A percentile compares a stretch with the other conserved stretches of the same genome.
phyloP scores from a whole-genome alignment of 2,113 vertebrate genomes.

The Apodemus sylvaticus region DNA sequence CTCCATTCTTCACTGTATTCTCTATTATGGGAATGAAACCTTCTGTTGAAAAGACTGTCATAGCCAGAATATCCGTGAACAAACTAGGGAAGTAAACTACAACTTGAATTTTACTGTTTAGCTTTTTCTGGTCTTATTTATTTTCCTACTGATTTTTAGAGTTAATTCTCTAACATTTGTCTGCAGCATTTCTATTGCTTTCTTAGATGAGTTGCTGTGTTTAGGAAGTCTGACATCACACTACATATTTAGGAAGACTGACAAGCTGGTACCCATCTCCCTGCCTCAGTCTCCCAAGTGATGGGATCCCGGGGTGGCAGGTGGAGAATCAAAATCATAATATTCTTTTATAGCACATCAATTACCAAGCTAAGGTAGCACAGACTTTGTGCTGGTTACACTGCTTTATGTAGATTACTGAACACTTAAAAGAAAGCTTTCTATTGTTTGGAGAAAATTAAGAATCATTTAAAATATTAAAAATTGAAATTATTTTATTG shows the following conservation, averaged over 20 bases:
- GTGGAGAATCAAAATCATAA: not conserved
- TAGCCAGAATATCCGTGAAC: not conserved
- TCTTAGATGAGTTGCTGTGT: not conserved
- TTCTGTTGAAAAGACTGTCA: not conserved
- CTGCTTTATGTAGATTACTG: slow-evolving; percentile 12
- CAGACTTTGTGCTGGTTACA: not conserved
- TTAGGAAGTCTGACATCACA: not conserved
- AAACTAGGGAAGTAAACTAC: no score
- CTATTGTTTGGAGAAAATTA: not conserved
- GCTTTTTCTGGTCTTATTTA: not conserved
- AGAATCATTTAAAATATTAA: slow-evolving; percentile 30
- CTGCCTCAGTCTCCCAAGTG: not conserved
- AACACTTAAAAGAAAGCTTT: not conserved
- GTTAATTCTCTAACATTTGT: not conserved
- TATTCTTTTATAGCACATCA: not conserved
- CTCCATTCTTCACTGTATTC: not conserved
- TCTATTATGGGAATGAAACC: not conserved
- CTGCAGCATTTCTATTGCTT: not conserved
- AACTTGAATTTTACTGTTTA: not conserved
- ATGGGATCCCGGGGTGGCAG: not conserved
- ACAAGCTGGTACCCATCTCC: not conserved
- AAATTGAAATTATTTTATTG: not conserved
- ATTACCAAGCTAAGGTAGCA: not conserved
- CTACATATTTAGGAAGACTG: not conserved
- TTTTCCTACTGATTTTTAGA: not conserved